phyloP scores from a whole-genome alignment of 2,888 invertebrate genomes.

The Mamestra brassicae region DNA sequence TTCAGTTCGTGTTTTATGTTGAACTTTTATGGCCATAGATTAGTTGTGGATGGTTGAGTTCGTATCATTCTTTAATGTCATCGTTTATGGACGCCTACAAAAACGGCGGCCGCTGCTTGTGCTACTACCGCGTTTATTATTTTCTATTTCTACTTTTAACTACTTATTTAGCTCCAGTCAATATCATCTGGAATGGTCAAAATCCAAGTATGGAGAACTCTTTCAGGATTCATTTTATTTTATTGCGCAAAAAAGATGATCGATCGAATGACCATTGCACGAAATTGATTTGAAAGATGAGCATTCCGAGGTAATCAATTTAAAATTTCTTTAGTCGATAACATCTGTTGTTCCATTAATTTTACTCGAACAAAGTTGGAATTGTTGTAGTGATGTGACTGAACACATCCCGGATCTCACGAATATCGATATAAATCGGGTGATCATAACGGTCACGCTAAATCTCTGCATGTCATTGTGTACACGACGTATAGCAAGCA shows the following conservation, averaged over 20 bases:
- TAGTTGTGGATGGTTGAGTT: constrained; percentile 40
- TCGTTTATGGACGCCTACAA: constrained; percentile 5
- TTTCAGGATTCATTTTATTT: constrained; percentile 12
- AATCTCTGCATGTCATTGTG: constrained; percentile 62
- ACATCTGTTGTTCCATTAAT: constrained; percentile 67
- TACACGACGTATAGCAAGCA: constrained; percentile 48
- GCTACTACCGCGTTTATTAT: neutral
- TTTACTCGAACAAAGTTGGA: constrained; percentile 73
- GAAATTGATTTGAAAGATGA: constrained; percentile 20
- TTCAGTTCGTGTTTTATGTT: constrained; percentile 38
- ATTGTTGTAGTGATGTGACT: constrained; percentile 70
- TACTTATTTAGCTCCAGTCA: constrained; percentile 1
- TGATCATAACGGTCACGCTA: constrained; percentile 80
- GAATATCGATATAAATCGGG: constrained; percentile 78
- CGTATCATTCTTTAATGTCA: constrained; percentile 27
- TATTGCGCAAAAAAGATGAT: constrained; percentile 8
- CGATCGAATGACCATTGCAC: constrained; percentile 14
- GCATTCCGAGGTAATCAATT: constrained; percentile 55
- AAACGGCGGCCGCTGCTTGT: neutral
- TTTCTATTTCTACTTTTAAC: neutral
- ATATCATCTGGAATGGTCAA: neutral
- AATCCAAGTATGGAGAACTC: neutral
- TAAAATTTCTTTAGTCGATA: constrained; percentile 75
- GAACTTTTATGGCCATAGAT: constrained; percentile 44
- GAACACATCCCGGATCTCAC: constrained; percentile 76